These are phyloP conservation scores for Electrona antarctica DNA, from an alignment of 2,113 vertebrate species.

Conservation along the genomic window DNA sequence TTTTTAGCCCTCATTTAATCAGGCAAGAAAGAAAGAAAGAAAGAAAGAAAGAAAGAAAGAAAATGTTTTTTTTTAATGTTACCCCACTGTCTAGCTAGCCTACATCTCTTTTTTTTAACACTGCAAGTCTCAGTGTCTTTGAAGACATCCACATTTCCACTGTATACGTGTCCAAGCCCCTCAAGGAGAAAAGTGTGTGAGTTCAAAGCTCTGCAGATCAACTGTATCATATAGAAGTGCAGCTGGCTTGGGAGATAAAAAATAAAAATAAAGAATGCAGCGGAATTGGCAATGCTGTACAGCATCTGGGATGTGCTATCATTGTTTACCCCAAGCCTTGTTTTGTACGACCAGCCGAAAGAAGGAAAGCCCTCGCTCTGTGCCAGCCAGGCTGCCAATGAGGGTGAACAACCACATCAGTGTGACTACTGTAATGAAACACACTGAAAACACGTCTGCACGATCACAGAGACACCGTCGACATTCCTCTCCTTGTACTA, in stretches of 20 bases:
- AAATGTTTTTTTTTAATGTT: not conserved
- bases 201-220: slow-evolving; percentile 63
- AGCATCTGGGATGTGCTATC: slow-evolving; percentile 48
- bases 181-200: slow-evolving; percentile 42
- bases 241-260: slow-evolving; percentile 63
- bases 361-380: slow-evolving; percentile 9
- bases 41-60: not conserved
- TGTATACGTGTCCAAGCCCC: slow-evolving; percentile 51
- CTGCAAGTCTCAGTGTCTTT: slow-evolving; percentile 34
- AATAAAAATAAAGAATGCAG: slow-evolving; percentile 27
- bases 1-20: no score
- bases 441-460: no score
- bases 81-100: not conserved
- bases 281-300: slow-evolving; percentile 54
- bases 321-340: slow-evolving; percentile 34
- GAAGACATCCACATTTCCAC: slow-evolving; percentile 13
- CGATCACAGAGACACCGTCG: no score
- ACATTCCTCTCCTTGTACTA: no score
- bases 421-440: not conserved
- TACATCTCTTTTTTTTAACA: not conserved
- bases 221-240: slow-evolving; percentile 55
- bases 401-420: slow-evolving; percentile 3
- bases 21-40: no score
- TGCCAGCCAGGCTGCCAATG: slow-evolving; percentile 24
- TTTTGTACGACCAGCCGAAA: slow-evolving; percentile 38